Evolutionary conservation across 2,888 invertebrate genomes (phyloP).

Genomic region (Chalcis sispes): DNA sequence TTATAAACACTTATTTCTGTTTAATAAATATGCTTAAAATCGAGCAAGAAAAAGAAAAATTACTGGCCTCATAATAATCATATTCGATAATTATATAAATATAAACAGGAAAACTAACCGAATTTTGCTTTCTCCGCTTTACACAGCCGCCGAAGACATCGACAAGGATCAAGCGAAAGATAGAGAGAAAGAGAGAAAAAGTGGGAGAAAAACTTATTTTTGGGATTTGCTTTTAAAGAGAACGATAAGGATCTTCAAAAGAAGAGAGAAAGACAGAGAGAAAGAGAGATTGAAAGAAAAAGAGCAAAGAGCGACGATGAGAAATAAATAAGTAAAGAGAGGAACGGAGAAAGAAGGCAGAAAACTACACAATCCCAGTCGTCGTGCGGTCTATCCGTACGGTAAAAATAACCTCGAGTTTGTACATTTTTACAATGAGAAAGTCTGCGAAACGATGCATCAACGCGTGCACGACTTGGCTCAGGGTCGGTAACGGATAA

Average conservation of each 20-base stretch:
- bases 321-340: constrained; percentile 1
- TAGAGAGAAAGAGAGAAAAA: not conserved
- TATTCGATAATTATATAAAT: too few species aligned
- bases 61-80: too few species aligned
- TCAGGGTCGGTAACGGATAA: constrained; percentile 42
- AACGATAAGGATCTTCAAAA: constrained; percentile 32
- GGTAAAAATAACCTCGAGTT: constrained; percentile 56
- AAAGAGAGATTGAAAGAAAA: not conserved
- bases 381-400: constrained; percentile 34
- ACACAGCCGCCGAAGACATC: too few species aligned
- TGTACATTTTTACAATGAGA: constrained; percentile 56
- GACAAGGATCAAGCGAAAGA: too few species aligned
- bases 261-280: not conserved
- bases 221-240: constrained; percentile 24
- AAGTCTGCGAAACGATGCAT: constrained; percentile 53
- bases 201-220: constrained; percentile 30
- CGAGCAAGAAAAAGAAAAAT: too few species aligned
- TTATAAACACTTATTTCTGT: too few species aligned
- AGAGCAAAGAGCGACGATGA: too few species aligned
- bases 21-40: too few species aligned
- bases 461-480: constrained; percentile 36
- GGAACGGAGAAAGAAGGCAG: not conserved
- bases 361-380: constrained; percentile 18
- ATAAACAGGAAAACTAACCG: too few species aligned
- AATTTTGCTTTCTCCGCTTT: too few species aligned